A percentile compares a stretch with the other conserved stretches of the same genome.
Conservation (phyloP, 1,140 invertebrate species). For the Brachionus asplanchnoidis region DNA sequence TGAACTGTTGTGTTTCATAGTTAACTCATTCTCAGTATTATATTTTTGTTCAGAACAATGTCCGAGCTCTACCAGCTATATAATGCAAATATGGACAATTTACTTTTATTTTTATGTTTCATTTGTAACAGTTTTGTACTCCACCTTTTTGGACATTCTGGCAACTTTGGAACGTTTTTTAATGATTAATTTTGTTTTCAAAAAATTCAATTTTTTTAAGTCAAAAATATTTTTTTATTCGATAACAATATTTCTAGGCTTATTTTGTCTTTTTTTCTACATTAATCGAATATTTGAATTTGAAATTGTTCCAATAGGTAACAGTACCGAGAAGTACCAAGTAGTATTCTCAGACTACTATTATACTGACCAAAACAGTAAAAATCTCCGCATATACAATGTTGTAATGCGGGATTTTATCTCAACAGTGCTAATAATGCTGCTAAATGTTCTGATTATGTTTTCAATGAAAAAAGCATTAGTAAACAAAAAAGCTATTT, state of each 20-base stretch:
- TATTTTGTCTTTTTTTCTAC: not conserved
- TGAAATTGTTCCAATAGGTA: not conserved
- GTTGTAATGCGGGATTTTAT: not conserved
- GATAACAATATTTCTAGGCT: not conserved
- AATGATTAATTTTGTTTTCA: not conserved
- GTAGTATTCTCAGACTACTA: not conserved
- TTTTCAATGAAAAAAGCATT: not conserved
- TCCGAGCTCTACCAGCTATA: not conserved
- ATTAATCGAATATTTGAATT: not conserved
- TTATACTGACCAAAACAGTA: not conserved
- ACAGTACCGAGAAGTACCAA: not conserved
- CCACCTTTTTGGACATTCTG: not conserved
- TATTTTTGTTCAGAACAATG: not conserved
- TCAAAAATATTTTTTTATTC: not conserved
- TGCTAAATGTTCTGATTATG: not conserved
- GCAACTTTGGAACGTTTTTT: not conserved
- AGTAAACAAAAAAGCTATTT: not conserved
- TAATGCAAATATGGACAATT: slow-evolving; percentile 6
- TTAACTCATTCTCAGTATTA: not conserved
- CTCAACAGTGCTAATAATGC: not conserved
- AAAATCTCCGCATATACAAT: not conserved
- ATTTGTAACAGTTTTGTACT: not conserved
- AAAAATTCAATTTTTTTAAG: not conserved
- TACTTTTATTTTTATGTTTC: not conserved
- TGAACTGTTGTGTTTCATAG: not conserved